Evolutionary conservation across 2,797 vertebrate species (phyloP), one percentile per base, ranked within the genome.

Genomic region (Aplochiton taeniatus): DNA sequence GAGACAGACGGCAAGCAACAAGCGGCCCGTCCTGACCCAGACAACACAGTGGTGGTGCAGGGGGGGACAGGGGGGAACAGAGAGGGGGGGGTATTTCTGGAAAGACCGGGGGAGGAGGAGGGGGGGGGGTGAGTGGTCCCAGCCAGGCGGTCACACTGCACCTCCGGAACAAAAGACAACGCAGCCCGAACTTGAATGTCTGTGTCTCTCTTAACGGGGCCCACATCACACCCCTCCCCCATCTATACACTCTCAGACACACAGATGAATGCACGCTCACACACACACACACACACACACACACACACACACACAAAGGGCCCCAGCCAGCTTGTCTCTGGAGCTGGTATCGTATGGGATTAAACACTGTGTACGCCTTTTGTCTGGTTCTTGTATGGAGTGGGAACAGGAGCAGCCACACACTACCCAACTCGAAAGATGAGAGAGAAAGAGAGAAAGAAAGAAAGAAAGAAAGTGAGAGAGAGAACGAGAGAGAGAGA

Each of bases 1-100:
- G 66, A 79, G 90, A 91, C 90, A 93, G 90, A 89, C 90, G 91
- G 90, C 91, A 83, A 88, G 90, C 89, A 92, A 91, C 91, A 90
- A 92, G 91, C 90, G 85, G 81, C 79, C 82, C 81, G 84, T 84
- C 82, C 85, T 86, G 73, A 58, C 78, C 81, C 82, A 90, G 87
- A 93, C 92, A 93, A 93, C 91, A 88, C 90, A 91, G 90, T 86
- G 86, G 88, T 79, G 86, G 86, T 82, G 68, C 3, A 65, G 76
- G 67, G 70, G 50, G 56, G 63, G 61, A 55, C 10, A 60, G 65
- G 69, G 58, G n/a, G 47, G 51, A 1, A 31, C 44, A 63, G 44
- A 16, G n/a, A 8, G n/a, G 69, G 63, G 10, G 42, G 51, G 56
- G 31, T 41, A 10, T 18, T 8, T 46, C 11, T n/a, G 58, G 57